Evolutionary conservation across 2,797 vertebrate genomes (phyloP), one percentile per base, ranked within the genome.

Genomic region (Uromys caudimaculatus): DNA sequence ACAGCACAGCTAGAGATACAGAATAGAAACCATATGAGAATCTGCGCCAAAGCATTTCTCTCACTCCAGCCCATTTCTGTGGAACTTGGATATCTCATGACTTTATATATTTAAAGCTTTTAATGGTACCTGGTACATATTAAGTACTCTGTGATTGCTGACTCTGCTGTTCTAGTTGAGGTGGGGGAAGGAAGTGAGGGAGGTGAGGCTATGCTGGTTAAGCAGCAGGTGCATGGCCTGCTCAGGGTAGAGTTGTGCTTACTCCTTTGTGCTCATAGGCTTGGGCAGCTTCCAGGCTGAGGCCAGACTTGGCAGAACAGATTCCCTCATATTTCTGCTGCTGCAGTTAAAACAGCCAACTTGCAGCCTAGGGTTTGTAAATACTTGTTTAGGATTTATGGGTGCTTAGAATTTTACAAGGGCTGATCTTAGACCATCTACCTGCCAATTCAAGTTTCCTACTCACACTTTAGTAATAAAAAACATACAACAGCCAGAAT

Each of bases 1-100:
- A 92, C 77, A 97, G 91, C 95, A 97, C 84, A 97, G 94, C 97
- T 97, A 90, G 95, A 96, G 96, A 93, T 95, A 92, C 79, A 47
- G 84, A 93, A 3, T 62, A 92, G 87, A 96, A 96, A 95, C 91
- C 89, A 64, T 82, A 67, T 89, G 87, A 94, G 62, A 91, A 95
- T 94, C 76, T 78, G 82, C 91, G 84, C 89, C 95, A 88, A 47
- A 95, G 71, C 52, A 58, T 92, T 71, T 93, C 71, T 95, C 47
- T 90, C 29, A 50, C 52, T 95, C 54, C 35, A 91, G 87, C 84
- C 75, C 32, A 75, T 94, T 89, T 50, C 77, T 35, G 0, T 67
- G 87, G 83, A 78, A n/a, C 50, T 82, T 47, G 23, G 50, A 62
- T 67, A 76, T 76, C 92, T 82, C 73, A 17, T 71, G 85, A 82